Conservation (phyloP, 1,140 invertebrate species). For the Ylistrum balloti region DNA sequence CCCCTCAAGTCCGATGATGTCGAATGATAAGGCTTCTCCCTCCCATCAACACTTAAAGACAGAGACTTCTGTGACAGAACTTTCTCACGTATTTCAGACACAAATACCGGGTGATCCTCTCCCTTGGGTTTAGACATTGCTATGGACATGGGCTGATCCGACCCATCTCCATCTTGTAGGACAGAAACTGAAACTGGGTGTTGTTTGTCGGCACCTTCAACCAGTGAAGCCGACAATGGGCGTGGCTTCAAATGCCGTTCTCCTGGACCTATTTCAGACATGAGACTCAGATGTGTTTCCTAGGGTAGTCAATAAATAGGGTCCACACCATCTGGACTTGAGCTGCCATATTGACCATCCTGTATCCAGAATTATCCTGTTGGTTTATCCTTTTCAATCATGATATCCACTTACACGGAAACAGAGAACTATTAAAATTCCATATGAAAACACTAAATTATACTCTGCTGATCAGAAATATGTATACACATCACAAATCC, state of each 20-base stretch:
- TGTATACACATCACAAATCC: not conserved
- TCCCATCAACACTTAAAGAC: not conserved
- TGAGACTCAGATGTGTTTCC: not conserved
- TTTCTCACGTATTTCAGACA: not conserved
- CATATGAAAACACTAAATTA: not conserved
- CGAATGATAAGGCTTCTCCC: not conserved
- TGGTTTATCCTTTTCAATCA: not conserved
- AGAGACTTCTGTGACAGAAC: not conserved
- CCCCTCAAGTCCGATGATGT: not conserved
- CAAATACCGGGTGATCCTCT: not conserved
- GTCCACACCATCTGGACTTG: not conserved
- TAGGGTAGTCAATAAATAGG: not conserved
- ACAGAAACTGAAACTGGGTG: no score
- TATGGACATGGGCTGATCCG: not conserved
- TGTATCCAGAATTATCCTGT: not conserved
- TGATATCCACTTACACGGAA: not conserved
- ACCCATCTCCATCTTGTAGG: not conserved
- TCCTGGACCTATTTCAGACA: not conserved
- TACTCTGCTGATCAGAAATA: not conserved
- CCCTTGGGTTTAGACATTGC: not conserved
- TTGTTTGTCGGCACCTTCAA: no score
- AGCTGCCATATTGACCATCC: not conserved
- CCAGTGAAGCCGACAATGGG: not conserved
- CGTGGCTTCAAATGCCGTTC: not conserved
- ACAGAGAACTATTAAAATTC: not conserved